Evolutionary conservation across 2,888 invertebrate genomes (phyloP), one percentile per base, ranked within the genome.

Genomic region (Girardia tigrina): DNA sequence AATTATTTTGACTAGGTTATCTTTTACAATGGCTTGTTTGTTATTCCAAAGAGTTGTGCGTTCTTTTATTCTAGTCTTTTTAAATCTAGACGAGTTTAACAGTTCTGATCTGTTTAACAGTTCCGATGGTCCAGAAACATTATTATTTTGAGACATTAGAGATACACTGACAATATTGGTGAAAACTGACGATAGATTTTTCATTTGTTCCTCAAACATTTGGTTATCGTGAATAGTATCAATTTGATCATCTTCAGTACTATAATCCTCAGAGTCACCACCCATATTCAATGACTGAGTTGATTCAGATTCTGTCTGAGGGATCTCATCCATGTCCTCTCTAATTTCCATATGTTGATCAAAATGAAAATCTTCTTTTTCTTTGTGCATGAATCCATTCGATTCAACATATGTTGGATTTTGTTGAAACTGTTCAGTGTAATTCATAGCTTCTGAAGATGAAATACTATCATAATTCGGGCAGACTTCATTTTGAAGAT

Each of bases 21-120:
- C 56, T n/a, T 56, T 56, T 6, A 56, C 56, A 12, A 56, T 56
- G 23, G 56, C 56, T n/a, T 56, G 56, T n/a, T 56, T 56, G n/a
- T 56, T 56, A 23, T 56, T 56, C 56, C 56, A 56, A 56, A 20
- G 23, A 56, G 56, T 56, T 8, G 56, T 56, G n/a, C 56, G 56
- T 56, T 56, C 56, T 56, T 56, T 56, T 6, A 56, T 56, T n/a
- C 56, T 56, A 20, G 56, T 56, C n/a, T 56, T 56, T n/a, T 56
- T 56, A 23, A 56, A 56, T 56, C 56, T 56, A n/a, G 56, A 56
- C n/a, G 56, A 56, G 23, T 56, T 56, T n/a, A n/a, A n/a, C n/a
- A n/a, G n/a, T n/a, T n/a, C n/a, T 6, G n/a, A 20, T 6, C 23
- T 56, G 56, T 56, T 56, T n/a, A 56, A 56, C n/a, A 56, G 23